Evolutionary conservation across 1,140 invertebrate genomes (phyloP), one percentile per base, ranked within the genome.

Genomic region (Agrilus planipennis): DNA sequence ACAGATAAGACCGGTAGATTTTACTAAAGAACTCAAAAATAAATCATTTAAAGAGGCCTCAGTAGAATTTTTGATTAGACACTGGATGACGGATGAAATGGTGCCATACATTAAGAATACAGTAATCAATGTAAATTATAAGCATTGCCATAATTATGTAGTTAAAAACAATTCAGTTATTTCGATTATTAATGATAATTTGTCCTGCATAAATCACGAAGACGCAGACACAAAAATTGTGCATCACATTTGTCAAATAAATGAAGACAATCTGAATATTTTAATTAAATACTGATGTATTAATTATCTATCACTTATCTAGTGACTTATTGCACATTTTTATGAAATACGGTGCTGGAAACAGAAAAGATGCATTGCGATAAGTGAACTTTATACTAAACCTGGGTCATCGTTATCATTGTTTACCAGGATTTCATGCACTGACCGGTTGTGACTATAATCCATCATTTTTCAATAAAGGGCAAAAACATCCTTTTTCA

Each of bases 1-100:
- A 23, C 45, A 50, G 47, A 32, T 40, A 27, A 14, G 47, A 43
- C 43, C 22, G 5, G 22, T 11, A 11, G n/a, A 25, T 7, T 25
- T 25, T 11, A 25, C 22, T 11, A 25, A 25, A 25, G 22, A 25
- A 25, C 22, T 25, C n/a, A 25, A 25, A n/a, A n/a, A n/a, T n/a
- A n/a, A n/a, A n/a, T n/a, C n/a, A n/a, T n/a, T n/a, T n/a, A n/a
- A n/a, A n/a, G n/a, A n/a, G n/a, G n/a, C n/a, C n/a, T n/a, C n/a
- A n/a, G n/a, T n/a, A n/a, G n/a, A n/a, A n/a, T n/a, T n/a, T n/a
- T n/a, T n/a, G n/a, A n/a, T n/a, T n/a, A n/a, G n/a, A n/a, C n/a
- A n/a, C n/a, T n/a, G n/a, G n/a, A n/a, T n/a, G n/a, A n/a, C n/a
- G n/a, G n/a, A n/a, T n/a, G n/a, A n/a, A n/a, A n/a, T n/a, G n/a